Percentiles rank a stretch among this genome's conserved stretches.
phyloP scores from a whole-genome alignment of 2,797 vertebrate species.

The Trachops cirrhosus region DNA sequence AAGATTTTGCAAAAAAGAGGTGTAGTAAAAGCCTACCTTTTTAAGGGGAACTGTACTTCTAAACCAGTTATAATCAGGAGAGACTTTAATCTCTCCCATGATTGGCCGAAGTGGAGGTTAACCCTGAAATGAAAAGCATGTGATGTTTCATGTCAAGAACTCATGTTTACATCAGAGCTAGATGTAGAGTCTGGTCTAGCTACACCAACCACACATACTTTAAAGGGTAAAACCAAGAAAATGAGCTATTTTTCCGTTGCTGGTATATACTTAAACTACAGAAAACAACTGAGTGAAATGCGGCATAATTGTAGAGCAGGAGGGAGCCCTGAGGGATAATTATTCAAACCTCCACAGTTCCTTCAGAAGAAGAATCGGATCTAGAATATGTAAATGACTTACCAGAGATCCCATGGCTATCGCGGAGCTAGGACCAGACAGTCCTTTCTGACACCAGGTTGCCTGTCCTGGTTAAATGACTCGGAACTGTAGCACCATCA shows the following conservation, averaged over 20 bases:
- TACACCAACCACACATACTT: neutral
- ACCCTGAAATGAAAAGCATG: slow-evolving; percentile 78
- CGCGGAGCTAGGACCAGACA: neutral
- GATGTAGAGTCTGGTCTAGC: neutral
- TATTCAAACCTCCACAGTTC: neutral
- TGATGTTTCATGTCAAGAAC: slow-evolving; percentile 64
- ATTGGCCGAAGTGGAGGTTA: slow-evolving; percentile 73
- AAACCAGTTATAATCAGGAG: slow-evolving; percentile 99
- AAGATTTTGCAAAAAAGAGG: slow-evolving; percentile 43
- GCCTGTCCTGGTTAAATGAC: neutral
- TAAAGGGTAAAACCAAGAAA: neutral
- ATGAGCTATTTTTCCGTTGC: slow-evolving; percentile 25
- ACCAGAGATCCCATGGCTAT: neutral
- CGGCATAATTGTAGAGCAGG: neutral
- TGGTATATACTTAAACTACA: neutral
- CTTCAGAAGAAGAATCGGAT: neutral
- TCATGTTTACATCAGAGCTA: slow-evolving; percentile 8
- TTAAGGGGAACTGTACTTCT: slow-evolving; percentile 98
- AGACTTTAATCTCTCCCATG: slow-evolving; percentile 99
- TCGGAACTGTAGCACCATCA: neutral
- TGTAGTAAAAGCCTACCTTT: slow-evolving; percentile 86
- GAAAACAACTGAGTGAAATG: slow-evolving; percentile 40
- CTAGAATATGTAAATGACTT: neutral
- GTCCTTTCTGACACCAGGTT: neutral
- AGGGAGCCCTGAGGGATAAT: neutral